These are phyloP conservation scores for Acanthurus tractus DNA, from an alignment of 2,797 vertebrate species.

Conservation along the genomic window DNA sequence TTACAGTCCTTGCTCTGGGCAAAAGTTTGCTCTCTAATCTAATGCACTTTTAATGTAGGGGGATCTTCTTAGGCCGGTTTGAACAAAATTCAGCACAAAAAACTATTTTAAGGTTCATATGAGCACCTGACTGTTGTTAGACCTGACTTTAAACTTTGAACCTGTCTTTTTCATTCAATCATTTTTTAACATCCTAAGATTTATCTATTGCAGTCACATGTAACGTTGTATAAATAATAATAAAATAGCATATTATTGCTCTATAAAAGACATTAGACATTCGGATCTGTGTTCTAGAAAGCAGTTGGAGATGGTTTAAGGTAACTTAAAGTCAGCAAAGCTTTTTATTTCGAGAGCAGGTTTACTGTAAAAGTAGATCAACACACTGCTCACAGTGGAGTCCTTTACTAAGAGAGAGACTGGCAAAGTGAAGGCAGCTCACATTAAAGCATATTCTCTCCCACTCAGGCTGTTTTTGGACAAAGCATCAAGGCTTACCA, in stretches of 20 bases:
- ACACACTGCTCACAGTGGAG: conserved; percentile 37
- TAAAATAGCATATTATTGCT: not conserved
- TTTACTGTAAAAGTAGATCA: conserved; percentile 38
- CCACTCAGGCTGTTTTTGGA: conserved; percentile 71
- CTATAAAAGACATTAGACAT: conserved; percentile 14
- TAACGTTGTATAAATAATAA: not conserved
- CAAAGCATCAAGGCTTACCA: conserved; percentile 83
- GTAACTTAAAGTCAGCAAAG: conserved; percentile 37
- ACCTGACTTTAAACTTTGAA: no score
- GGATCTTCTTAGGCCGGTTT: no score
- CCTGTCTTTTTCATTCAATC: no score
- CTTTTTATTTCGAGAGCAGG: conserved; percentile 49
- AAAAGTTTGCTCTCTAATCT: no score
- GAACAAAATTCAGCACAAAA: no score
- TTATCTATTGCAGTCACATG: not conserved
- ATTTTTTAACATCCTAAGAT: no score
- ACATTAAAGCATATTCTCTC: conserved; percentile 61
- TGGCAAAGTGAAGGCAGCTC: conserved; percentile 48
- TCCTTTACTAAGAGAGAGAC: conserved; percentile 45
- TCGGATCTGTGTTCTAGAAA: not conserved
- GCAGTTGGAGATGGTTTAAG: conserved; percentile 12
- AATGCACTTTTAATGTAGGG: no score
- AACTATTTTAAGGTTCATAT: no score
- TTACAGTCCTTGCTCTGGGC: no score
- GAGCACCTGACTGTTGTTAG: no score